These are phyloP conservation scores for Tadarida brasiliensis DNA, from an alignment of 2,797 vertebrate species.

Conservation along the genomic window DNA sequence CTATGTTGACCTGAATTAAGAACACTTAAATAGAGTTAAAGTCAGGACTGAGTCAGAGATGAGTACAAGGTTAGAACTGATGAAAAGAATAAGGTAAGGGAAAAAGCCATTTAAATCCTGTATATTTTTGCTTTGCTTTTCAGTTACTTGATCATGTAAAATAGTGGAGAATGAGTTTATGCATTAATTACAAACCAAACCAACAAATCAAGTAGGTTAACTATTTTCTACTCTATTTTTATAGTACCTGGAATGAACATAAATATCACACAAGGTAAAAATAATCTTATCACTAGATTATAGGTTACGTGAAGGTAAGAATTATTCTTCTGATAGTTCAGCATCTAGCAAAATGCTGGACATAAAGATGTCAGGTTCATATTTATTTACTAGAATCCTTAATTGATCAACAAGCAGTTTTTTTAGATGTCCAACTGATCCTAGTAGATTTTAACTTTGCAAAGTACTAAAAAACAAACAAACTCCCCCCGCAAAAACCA, in stretches of 20 bases:
- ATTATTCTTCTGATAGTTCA: neutral
- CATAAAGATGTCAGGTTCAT: neutral
- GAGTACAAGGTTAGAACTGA: neutral
- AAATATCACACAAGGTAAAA: neutral
- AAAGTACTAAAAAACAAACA: neutral
- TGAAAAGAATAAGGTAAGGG: neutral
- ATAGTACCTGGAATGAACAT: neutral
- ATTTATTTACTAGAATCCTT: neutral
- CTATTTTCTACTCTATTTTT: conserved; percentile 26
- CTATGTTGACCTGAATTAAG: neutral
- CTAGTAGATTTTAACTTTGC: conserved; percentile 1
- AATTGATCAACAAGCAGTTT: conserved; percentile 18
- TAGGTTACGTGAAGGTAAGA: neutral
- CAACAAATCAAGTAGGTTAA: conserved; percentile 38
- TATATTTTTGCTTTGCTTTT: neutral
- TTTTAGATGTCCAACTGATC: conserved; percentile 8
- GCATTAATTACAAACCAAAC: neutral
- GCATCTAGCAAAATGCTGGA: neutral
- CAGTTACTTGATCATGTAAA: neutral
- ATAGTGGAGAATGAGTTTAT: conserved; percentile 4
- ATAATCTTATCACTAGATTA: conserved; percentile 30
- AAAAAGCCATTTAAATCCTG: neutral
- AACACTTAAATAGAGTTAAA: conserved; percentile 11
- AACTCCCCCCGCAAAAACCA: too few relatives aligned
- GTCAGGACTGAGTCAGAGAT: conserved; percentile 6